A percentile compares a stretch with the other conserved stretches of the same genome.
phyloP scores from a whole-genome alignment of 2,797 vertebrate genomes.

The Pangasius larnaudii region DNA sequence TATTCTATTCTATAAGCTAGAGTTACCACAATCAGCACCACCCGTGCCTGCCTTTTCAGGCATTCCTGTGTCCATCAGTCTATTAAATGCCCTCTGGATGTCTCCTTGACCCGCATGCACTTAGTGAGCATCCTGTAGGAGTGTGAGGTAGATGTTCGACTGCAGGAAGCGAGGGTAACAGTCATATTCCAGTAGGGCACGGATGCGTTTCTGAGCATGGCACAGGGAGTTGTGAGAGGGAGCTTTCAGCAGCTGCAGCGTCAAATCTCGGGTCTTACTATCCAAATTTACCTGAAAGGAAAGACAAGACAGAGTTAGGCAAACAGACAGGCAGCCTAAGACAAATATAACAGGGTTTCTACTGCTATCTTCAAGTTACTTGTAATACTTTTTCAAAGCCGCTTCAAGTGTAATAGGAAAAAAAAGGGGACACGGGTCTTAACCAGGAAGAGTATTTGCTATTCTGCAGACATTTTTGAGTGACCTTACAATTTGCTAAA shows the following conservation, averaged over 20 bases:
- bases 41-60: neutral
- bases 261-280: conserved; percentile 79
- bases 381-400: neutral
- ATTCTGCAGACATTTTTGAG: neutral
- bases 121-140: conserved; percentile 67
- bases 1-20: neutral
- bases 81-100: neutral
- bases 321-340: neutral
- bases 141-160: conserved; percentile 73
- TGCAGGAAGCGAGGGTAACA: conserved; percentile 85
- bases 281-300: conserved; percentile 81
- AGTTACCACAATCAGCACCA: neutral
- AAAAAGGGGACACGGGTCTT: neutral
- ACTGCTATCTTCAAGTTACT: neutral
- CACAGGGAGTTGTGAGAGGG: conserved; percentile 76
- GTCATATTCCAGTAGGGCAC: conserved; percentile 80
- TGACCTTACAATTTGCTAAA: neutral
- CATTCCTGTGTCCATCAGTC: neutral
- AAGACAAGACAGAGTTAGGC: neutral
- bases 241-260: conserved; percentile 77
- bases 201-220: conserved; percentile 81
- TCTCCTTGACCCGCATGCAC: neutral
- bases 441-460: neutral
- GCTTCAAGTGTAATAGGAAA: neutral
- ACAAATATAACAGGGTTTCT: neutral